Evolutionary conservation across 2,888 invertebrate species (phyloP).

Genomic region (Epistrophella euchroma): DNA sequence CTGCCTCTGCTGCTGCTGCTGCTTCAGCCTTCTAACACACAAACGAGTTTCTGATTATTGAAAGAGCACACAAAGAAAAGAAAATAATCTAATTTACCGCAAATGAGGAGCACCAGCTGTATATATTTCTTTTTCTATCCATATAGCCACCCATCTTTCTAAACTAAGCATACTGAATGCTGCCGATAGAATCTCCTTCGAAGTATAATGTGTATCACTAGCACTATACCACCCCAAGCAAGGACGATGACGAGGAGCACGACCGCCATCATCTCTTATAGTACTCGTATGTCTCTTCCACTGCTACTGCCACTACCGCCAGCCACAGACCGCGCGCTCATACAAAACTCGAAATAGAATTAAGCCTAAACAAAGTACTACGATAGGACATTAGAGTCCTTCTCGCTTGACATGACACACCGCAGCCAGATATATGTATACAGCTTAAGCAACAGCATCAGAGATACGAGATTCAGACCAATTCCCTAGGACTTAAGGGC

Average conservation of each 20-base stretch:
- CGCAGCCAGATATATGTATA: conserved; percentile 35
- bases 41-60: conserved; percentile 75
- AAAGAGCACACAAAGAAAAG: conserved; percentile 66
- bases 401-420: conserved; percentile 73
- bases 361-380: conserved; percentile 76
- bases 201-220: conserved; percentile 50
- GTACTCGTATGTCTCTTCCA: conserved; percentile 24
- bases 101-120: conserved; percentile 72
- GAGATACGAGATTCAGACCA: conserved; percentile 55
- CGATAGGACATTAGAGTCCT: conserved; percentile 75
- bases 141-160: neutral
- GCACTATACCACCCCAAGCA: conserved; percentile 23
- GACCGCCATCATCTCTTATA: conserved; percentile 29
- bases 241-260: conserved; percentile 29
- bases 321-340: conserved; percentile 66
- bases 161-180: conserved; percentile 54
- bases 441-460: conserved; percentile 29
- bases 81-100: conserved; percentile 75
- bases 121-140: conserved; percentile 34
- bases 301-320: conserved; percentile 61
- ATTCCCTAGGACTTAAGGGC: conserved; percentile 68
- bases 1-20: conserved; percentile 11
- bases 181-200: conserved; percentile 67
- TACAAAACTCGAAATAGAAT: conserved; percentile 74
- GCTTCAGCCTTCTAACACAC: conserved; percentile 43